Conservation (phyloP, 2,888 invertebrate genomes). For the Tridacna crocea region DNA sequence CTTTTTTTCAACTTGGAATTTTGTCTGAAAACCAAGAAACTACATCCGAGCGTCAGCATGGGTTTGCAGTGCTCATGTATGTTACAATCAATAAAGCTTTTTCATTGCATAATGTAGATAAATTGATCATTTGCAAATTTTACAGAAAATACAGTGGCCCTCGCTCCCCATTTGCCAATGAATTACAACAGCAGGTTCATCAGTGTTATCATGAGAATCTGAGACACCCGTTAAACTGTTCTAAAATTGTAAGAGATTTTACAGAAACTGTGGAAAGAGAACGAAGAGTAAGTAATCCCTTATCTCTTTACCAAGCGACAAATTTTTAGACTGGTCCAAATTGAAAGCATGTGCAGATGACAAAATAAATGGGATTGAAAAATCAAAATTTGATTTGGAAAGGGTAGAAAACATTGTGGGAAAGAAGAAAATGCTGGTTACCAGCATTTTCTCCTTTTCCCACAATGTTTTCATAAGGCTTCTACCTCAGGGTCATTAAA, state of each 20-base stretch:
- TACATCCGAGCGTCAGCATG: too few species aligned
- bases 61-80: not conserved
- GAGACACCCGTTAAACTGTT: constrained; percentile 23
- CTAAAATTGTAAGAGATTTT: constrained; percentile 18
- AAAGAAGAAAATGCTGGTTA: not conserved
- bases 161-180: constrained; percentile 19
- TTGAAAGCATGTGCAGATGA: too few species aligned
- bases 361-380: too few species aligned
- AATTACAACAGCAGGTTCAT: constrained; percentile 21
- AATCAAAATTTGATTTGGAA: too few species aligned
- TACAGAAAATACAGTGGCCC: constrained; percentile 25
- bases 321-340: too few species aligned
- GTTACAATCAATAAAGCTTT: not conserved
- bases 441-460: not conserved
- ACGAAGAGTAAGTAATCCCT: constrained; percentile 17
- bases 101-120: not conserved
- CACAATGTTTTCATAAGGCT: not conserved
- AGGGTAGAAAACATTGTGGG: not conserved
- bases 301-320: not conserved
- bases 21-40: too few species aligned
- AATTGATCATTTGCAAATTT: not conserved
- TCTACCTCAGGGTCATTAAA: too few species aligned
- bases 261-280: constrained; percentile 33
- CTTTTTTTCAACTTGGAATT: too few species aligned
- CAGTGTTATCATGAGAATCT: constrained; percentile 23